Conservation (phyloP, 2,797 vertebrate species). For the Silurus lanzhouensis region DNA sequence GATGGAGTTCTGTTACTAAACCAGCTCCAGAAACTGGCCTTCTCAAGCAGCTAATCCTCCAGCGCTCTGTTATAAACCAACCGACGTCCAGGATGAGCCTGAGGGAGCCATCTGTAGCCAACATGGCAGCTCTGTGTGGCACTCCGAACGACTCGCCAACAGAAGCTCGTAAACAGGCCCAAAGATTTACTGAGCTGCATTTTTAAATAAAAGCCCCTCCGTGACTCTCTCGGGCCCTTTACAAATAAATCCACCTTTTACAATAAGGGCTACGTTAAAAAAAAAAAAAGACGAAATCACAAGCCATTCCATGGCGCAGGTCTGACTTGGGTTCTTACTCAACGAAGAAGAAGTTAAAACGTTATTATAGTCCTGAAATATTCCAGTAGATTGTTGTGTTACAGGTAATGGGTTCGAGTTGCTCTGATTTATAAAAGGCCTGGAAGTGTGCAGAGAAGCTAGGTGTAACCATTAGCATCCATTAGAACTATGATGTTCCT, state of each 20-base stretch:
- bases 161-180: constrained; percentile 40
- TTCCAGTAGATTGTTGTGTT: neutral
- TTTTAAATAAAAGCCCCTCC: constrained; percentile 43
- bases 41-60: neutral
- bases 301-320: neutral
- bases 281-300: neutral
- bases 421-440: neutral
- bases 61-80: neutral
- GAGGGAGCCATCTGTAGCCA: constrained; percentile 37
- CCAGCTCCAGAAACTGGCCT: neutral
- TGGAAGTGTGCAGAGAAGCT: neutral
- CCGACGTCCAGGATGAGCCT: constrained; percentile 25
- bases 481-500: neutral
- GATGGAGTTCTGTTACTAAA: neutral
- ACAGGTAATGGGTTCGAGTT: neutral
- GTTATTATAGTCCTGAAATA: neutral
- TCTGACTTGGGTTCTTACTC: neutral
- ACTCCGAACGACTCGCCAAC: constrained; percentile 26
- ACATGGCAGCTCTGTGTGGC: constrained; percentile 23
- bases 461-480: neutral
- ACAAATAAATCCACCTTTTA: constrained; percentile 34
- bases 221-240: constrained; percentile 32
- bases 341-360: neutral
- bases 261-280: constrained; percentile 11
- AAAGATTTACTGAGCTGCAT: constrained; percentile 34